A percentile compares a stretch with the other conserved stretches of the same genome.
Evolutionary conservation across 1,140 invertebrate species (phyloP).

Genomic region (Bacillus rossius): DNA sequence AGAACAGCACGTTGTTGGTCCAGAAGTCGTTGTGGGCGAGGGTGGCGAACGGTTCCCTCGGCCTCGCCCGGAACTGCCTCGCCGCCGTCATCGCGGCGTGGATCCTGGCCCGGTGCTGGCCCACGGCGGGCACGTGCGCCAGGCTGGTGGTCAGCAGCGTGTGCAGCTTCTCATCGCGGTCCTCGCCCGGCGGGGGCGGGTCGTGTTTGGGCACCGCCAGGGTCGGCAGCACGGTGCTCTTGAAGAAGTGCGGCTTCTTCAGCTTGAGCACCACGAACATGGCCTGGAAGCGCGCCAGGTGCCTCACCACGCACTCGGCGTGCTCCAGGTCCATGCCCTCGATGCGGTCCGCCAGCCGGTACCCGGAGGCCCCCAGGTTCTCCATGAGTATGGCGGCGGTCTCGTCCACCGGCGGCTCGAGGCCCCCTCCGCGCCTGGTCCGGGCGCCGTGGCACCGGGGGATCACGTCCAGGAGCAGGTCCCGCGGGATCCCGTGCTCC

Average conservation of each 20-base stretch:
- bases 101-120: too few species aligned
- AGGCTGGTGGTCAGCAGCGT: too few species aligned
- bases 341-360: neutral
- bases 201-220: too few species aligned
- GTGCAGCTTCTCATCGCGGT: too few species aligned
- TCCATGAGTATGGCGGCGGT: conserved; percentile 2
- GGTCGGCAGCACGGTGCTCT: neutral
- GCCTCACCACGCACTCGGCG: neutral
- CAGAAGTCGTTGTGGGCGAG: conserved; percentile 13
- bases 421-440: neutral
- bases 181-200: too few species aligned
- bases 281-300: conserved; percentile 8
- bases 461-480: neutral
- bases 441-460: conserved; percentile 7
- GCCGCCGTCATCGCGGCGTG: too few species aligned
- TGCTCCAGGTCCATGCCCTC: conserved; percentile 6
- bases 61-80: too few species aligned
- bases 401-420: neutral
- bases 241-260: conserved; percentile 5
- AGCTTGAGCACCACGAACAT: neutral
- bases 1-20: conserved; percentile 14
- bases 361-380: neutral
- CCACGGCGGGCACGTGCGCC: too few species aligned
- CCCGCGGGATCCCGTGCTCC: neutral
- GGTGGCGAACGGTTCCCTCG: conserved; percentile 13